Base-by-base conservation (phyloP, 2,113 vertebrate genomes). In the Pomatorhinus ruficollis region DNA sequence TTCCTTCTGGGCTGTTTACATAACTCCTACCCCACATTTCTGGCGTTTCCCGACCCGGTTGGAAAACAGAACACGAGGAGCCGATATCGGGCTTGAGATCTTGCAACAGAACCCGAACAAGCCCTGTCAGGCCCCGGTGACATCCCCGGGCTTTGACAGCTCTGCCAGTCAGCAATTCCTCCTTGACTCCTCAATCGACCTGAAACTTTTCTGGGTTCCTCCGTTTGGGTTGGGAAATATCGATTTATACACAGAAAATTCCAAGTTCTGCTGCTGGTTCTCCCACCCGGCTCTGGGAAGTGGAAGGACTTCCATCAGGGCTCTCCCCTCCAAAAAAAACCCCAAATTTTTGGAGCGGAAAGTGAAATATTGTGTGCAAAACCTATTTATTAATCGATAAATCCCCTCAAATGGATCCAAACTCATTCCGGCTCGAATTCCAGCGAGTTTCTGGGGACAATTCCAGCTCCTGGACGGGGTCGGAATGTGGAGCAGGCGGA, bases 141-240 rank as follows among this genome's bases (percentile, higher is more conserved):
- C 90, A 96, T 80, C 87, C 74, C 16, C 10, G 42, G 65, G 90
- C 16, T 83, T 10, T 94, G 85, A 64, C 94, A 91, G 70, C 30
- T 96, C 76, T 91, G 82, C 85, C 31, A 28, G 87, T 97, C 96
- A 97, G 96, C 96, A 91, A 28, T 79, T 94, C 90, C 72, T 77
- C 4, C 1, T 59, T 25, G 72, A 44, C 53, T 87, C 74, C 61
- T 71, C 78, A 52, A 49, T 84, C 64, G 22, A 76, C 0, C 44
- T 17, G 44, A 83, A 76, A 60, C 81, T 66, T 35, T 31, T 60
- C 22, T 23, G 2, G 64, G 82, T 85, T 85, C 79, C 91, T 64
- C 3, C 44, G 10, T 2, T 1, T 54, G 81, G 17, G 42, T 94
- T 54, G 74, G 37, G 94, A 95, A 96, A 94, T 69, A 52, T 2